Evolutionary conservation across 2,797 vertebrate genomes (phyloP), one percentile per base, ranked within the genome.

Genomic region (Oryzias dopingdopingensis): DNA sequence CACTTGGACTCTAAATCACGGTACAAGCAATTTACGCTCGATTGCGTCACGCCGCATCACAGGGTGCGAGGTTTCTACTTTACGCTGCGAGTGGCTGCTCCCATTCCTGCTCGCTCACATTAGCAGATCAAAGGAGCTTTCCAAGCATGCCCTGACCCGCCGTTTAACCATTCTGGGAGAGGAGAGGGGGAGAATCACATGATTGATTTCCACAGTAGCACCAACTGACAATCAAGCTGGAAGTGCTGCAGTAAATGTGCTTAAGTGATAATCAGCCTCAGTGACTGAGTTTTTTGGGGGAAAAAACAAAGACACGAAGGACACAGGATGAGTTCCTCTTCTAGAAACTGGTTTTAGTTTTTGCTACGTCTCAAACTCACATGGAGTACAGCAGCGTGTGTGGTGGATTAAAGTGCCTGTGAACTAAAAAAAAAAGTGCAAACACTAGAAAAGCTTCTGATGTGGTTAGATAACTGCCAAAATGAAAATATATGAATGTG

Each of bases 1-100:
- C 86, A 89, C 82, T 71, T 95, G 93, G 93, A 92, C 93, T 62
- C 57, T 94, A 32, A 94, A 93, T 78, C 73, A 92, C 92, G 91
- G 92, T 94, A 92, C 18, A 22, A 6, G 46, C 15, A 14, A n/a
- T 8, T 16, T 22, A 0, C 17, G 18, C 4, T 24, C 23, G 62
- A 5, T 26, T 29, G 45, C 42, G 14, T 18, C 10, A 42, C 6
- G 15, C 4, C 32, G 4, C 32, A 12, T 37, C 10, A 37, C 32
- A 37, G 32, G 32, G 32, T 12, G 10, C 32, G 32, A 37, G 3
- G 10, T 37, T 37, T 37, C 32, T 12, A 12, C 32, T 37, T 32
- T 12, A 32, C 10, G 32, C 2, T 32, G 29, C 29, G 8, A 32
- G 29, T 32, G 29, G 29, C 32, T 12, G 32, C 26, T 26, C 26